Percentiles rank a stretch among this genome's conserved stretches.
Conservation (phyloP, 2,113 vertebrate genomes). For the western clawed frog (Xenopus tropicalis) region DNA sequence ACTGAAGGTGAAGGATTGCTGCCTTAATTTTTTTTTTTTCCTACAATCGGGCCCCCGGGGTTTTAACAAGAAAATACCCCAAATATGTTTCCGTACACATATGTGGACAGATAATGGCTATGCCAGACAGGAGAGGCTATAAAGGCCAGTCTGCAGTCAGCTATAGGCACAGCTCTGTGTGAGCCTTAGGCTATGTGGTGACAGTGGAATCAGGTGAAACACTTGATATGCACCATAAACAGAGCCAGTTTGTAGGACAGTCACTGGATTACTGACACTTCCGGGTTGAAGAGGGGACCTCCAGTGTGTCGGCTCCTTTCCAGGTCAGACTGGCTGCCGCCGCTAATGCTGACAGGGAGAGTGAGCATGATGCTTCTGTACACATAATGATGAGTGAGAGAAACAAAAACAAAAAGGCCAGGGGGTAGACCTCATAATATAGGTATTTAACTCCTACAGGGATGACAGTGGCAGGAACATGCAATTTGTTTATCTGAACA, state of each 20-base stretch:
- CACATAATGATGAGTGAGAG: slow-evolving; percentile 45
- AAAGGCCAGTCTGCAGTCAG: not conserved
- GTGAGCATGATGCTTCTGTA: slow-evolving; percentile 40
- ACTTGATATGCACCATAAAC: slow-evolving; percentile 55
- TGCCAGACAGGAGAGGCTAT: no score
- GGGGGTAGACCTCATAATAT: slow-evolving; percentile 39
- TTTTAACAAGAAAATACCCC: no score
- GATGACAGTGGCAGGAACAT: not conserved
- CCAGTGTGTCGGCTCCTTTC: slow-evolving; percentile 59
- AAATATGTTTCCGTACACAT: no score
- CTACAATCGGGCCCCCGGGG: no score
- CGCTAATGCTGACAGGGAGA: slow-evolving; percentile 53
- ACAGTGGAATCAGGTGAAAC: slow-evolving; percentile 64
- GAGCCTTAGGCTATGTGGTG: slow-evolving; percentile 47
- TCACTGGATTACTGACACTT: slow-evolving; percentile 65
- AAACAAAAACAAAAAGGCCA: slow-evolving; percentile 33
- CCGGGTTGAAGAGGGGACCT: slow-evolving; percentile 59
- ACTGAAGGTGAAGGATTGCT: no score
- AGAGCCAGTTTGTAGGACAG: slow-evolving; percentile 48
- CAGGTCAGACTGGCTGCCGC: slow-evolving; percentile 81
- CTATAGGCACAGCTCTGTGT: not conserved
- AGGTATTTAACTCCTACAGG: not conserved
- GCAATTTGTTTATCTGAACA: not conserved
- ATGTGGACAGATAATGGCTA: no score
- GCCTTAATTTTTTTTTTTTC: no score